Percentiles rank a stretch among this genome's conserved stretches.
phyloP scores from a whole-genome alignment of 2,888 invertebrate genomes.

The Chrysomela aeneicollis region DNA sequence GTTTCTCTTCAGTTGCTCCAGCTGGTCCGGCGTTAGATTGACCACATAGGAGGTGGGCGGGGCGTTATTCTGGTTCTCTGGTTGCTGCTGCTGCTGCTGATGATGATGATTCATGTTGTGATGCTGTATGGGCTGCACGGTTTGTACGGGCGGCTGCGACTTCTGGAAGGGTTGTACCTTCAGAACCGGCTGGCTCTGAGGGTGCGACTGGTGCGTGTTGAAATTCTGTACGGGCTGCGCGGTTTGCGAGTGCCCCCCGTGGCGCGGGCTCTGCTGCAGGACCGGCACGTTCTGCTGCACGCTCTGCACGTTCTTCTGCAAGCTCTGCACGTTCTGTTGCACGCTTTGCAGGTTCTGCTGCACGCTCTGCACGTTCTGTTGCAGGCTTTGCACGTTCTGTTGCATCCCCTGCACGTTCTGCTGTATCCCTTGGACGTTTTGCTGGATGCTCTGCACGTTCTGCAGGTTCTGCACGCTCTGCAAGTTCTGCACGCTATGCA shows the following conservation, averaged over 20 bases:
- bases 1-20: constrained; percentile 60
- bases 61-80: constrained; percentile 41
- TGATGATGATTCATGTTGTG: constrained; percentile 43
- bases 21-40: constrained; percentile 60
- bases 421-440: constrained; percentile 32
- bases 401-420: constrained; percentile 36
- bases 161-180: constrained; percentile 59
- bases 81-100: constrained; percentile 41
- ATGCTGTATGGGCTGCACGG: constrained; percentile 56
- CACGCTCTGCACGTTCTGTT: constrained; percentile 38
- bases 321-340: constrained; percentile 37
- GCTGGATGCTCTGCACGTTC: constrained; percentile 38
- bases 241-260: constrained; percentile 26
- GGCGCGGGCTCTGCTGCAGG: constrained; percentile 36
- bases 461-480: constrained; percentile 37
- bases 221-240: constrained; percentile 41
- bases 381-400: constrained; percentile 39
- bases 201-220: constrained; percentile 42
- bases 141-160: constrained; percentile 58
- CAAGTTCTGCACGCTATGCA: constrained; percentile 42
- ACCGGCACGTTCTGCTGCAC: constrained; percentile 34
- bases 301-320: constrained; percentile 39
- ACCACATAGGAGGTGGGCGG: constrained; percentile 60
- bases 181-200: constrained; percentile 52
- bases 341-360: constrained; percentile 35